Percentiles rank a stretch among this genome's conserved stretches.
Conservation (phyloP, 1,140 invertebrate species). For the Aphelenchoides besseyi region DNA sequence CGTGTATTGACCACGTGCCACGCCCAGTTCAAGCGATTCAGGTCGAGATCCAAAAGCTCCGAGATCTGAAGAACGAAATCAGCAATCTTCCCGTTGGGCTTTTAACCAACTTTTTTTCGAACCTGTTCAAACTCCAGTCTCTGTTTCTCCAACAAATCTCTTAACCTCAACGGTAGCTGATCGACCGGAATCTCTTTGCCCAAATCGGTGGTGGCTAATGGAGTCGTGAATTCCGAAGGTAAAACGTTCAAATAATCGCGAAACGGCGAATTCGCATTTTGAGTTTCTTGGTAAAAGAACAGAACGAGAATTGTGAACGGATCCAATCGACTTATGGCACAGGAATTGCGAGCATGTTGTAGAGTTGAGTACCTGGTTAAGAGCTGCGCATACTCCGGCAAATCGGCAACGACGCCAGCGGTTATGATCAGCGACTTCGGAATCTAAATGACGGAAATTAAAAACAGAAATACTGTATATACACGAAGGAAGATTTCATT, state of each 20-base stretch:
- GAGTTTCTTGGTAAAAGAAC: slow-evolving; percentile 18
- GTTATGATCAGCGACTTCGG: slow-evolving; percentile 23
- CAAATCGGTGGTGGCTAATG: slow-evolving; percentile 2
- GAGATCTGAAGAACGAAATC: slow-evolving; percentile 24
- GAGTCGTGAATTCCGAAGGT: slow-evolving; percentile 22
- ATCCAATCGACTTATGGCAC: slow-evolving; percentile 11
- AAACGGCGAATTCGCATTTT: slow-evolving; percentile 9
- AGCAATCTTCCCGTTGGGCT: slow-evolving; percentile 1
- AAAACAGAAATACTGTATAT: neutral
- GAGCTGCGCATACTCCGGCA: slow-evolving; percentile 19
- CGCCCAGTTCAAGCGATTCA: slow-evolving; percentile 63
- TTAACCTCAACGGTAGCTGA: slow-evolving; percentile 16
- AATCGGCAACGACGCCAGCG: slow-evolving; percentile 1
- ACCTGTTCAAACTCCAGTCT: slow-evolving; percentile 10
- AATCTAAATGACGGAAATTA: slow-evolving; percentile 17
- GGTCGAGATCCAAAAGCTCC: neutral
- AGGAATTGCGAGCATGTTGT: neutral
- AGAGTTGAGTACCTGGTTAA: slow-evolving; percentile 3
- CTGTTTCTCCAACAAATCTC: slow-evolving; percentile 20
- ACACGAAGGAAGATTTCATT: neutral
- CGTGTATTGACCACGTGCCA: slow-evolving; percentile 77
- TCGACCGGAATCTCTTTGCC: neutral
- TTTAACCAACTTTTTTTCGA: neutral
- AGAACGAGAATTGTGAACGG: slow-evolving; percentile 19
- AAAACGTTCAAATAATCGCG: slow-evolving; percentile 21